Evolutionary conservation across 2,888 invertebrate genomes (phyloP).

Genomic region (Ischnura elegans): DNA sequence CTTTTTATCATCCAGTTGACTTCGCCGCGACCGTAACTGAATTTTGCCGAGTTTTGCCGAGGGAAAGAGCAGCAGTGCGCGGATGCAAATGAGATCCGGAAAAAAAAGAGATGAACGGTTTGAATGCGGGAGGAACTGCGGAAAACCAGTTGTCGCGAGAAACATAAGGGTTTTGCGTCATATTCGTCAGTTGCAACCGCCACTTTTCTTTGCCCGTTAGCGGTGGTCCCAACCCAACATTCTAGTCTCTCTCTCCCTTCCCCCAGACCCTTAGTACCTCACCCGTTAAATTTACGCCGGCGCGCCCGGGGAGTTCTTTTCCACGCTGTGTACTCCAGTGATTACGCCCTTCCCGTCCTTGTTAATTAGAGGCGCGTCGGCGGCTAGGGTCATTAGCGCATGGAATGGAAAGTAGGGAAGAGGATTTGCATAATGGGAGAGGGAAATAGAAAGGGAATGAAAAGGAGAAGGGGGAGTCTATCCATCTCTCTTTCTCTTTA

Average conservation of each 20-base stretch:
- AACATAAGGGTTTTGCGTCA: conserved; percentile 18
- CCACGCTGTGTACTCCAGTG: conserved; percentile 8
- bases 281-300: conserved; percentile 15
- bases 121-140: background rate
- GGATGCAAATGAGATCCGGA: background rate
- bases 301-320: background rate
- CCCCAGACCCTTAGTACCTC: too few relatives aligned
- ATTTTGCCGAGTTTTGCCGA: background rate
- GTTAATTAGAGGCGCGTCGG: conserved; percentile 31
- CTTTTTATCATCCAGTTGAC: background rate
- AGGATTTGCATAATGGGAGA: background rate
- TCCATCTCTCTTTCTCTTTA: too few relatives aligned
- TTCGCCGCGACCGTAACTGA: background rate
- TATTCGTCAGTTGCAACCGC: background rate
- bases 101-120: background rate
- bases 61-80: background rate
- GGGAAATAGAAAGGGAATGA: background rate
- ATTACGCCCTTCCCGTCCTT: conserved; percentile 28
- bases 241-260: too few relatives aligned
- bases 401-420: conserved; percentile 1
- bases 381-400: conserved; percentile 35
- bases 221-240: too few relatives aligned
- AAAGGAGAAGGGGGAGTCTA: too few relatives aligned
- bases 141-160: background rate
- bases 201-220: background rate